Conservation (phyloP, 1,140 invertebrate genomes). For the Ylistrum balloti region DNA sequence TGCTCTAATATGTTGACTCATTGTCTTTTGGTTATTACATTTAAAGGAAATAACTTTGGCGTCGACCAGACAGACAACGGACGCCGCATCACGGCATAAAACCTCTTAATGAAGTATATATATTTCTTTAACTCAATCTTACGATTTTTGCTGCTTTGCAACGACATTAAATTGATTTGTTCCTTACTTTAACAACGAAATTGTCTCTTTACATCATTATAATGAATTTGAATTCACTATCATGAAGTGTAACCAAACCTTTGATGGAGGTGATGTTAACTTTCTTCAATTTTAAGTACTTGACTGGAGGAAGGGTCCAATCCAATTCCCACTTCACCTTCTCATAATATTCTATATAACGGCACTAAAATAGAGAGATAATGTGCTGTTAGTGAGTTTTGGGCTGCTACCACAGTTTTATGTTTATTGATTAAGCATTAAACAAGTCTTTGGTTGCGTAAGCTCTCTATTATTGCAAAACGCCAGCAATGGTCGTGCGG, state of each 20-base stretch:
- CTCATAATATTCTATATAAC: conserved; percentile 85
- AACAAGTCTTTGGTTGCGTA: not conserved
- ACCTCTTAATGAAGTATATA: no score
- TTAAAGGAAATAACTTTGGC: no score
- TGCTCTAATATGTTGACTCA: no score
- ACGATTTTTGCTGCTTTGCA: no score
- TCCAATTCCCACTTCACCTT: conserved; percentile 81
- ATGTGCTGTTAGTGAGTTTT: not conserved
- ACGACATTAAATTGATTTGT: no score
- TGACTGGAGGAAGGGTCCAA: conserved; percentile 80
- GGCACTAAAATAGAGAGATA: conserved; percentile 80
- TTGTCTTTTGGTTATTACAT: no score
- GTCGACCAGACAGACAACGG: no score
- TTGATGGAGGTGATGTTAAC: conserved; percentile 80
- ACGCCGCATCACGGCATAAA: no score
- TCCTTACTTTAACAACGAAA: no score
- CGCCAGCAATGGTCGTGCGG: not conserved
- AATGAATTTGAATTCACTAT: no score
- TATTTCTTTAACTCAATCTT: no score
- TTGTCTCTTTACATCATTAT: no score
- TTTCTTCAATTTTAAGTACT: conserved; percentile 76
- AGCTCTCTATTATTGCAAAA: not conserved
- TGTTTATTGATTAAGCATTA: not conserved
- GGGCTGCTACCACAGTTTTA: not conserved
- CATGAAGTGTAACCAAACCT: conserved; percentile 73